Conservation (phyloP, 2,888 invertebrate genomes). For the Labia minor region DNA sequence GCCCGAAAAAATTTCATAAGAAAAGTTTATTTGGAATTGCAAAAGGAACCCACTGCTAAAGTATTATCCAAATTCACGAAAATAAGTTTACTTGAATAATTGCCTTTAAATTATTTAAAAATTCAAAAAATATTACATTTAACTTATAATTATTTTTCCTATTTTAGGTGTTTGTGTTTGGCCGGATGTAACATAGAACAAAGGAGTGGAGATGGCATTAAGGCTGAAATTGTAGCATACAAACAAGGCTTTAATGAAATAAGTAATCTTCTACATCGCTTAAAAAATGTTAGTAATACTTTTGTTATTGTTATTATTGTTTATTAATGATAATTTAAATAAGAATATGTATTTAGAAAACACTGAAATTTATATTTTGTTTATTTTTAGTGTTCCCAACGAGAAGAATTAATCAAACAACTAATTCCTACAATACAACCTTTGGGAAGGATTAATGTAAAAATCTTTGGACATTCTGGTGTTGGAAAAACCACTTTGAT, state of each 20-base stretch:
- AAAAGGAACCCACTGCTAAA: no score
- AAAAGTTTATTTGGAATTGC: not conserved
- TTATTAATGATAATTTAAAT: not conserved
- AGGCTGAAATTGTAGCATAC: conserved; percentile 65
- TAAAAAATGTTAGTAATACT: conserved; percentile 45
- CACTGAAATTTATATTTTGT: conserved; percentile 15
- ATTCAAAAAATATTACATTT: no score
- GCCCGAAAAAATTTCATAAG: no score
- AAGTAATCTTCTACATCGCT: conserved; percentile 52
- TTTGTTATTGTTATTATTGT: no score
- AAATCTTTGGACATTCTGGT: conserved; percentile 59
- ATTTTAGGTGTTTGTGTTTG: conserved; percentile 51
- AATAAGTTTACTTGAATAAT: no score
- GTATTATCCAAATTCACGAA: no score
- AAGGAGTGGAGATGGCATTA: conserved; percentile 56
- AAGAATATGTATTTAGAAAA: not conserved
- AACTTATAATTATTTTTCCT: no score
- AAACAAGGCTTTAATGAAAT: conserved; percentile 60
- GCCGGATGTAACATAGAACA: conserved; percentile 59
- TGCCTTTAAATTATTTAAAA: no score
- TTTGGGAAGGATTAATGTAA: conserved; percentile 51
- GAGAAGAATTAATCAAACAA: conserved; percentile 49
- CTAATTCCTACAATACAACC: conserved; percentile 47
- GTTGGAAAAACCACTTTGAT: conserved; percentile 60
- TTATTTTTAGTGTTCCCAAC: conserved; percentile 31